Evolutionary conservation across 2,888 invertebrate genomes (phyloP), one percentile per base, ranked within the genome.

Genomic region (Ischnus inquisitorius): DNA sequence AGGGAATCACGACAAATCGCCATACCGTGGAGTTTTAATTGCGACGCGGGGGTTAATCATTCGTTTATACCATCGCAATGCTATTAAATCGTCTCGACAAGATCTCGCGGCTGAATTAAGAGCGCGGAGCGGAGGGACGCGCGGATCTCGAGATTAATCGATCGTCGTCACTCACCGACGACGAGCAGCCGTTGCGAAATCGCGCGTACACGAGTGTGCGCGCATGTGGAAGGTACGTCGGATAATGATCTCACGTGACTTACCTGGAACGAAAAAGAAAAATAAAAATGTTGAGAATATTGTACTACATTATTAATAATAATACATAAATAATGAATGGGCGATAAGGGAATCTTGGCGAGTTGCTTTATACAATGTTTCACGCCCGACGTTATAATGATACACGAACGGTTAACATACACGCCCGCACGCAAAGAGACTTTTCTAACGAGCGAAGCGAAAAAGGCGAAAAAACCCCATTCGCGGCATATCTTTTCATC

Each of bases 241-340:
- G 51, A 74, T 25, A 68, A 28, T 43, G 22, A 54, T 54, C 28
- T 34, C 68, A 19, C 60, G 62, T 54, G 72, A 87, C 89, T 90
- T 90, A 90, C 90, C 90, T 90, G 88, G 39, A 90, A 90, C 84
- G 85, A 43, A 84, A 67, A 71, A 34, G 68, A 75, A 77, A 67
- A 46, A 46, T 28, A 57, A 46, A 48, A 77, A 77, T 60, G 14
- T 68, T 22, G 6, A 57, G 39, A 28, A 68, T 25, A 25, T 48
- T 48, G 19, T 25, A 68, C 16, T 68, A 25, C 65, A 67, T 25
- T 68, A 46, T 46, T 41, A 65, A 41, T 65, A 65, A 60, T 54
- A 46, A 68, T 62, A 79, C 39, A 83, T 74, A 75, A 79, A 79
- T 46, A 22, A 72, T 77, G 65, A 25, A 72, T 60, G 71, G 28